These are phyloP conservation scores for Pelobates fuscus DNA, from an alignment of 2,113 vertebrate species.

Conservation along the genomic window DNA sequence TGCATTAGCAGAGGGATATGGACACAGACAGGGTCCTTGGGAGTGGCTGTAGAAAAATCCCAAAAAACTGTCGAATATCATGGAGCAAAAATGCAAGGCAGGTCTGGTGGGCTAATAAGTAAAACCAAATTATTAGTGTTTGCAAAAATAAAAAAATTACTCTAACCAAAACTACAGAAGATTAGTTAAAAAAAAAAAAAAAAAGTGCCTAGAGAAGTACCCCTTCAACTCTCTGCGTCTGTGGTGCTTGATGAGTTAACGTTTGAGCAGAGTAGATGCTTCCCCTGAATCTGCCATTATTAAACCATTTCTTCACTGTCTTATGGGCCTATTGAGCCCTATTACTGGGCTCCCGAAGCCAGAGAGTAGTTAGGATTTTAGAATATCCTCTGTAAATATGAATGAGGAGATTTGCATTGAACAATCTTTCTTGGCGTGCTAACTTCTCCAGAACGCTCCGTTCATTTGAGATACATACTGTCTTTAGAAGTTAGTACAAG, in stretches of 20 bases:
- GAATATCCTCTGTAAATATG: constrained; percentile 45
- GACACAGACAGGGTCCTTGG: too few relatives aligned
- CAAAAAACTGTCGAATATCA: too few relatives aligned
- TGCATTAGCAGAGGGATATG: too few relatives aligned
- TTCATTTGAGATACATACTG: not conserved
- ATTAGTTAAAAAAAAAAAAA: too few relatives aligned
- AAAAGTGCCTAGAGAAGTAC: too few relatives aligned
- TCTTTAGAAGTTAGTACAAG: too few relatives aligned
- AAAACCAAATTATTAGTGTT: too few relatives aligned
- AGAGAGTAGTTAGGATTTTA: constrained; percentile 43
- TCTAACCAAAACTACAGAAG: too few relatives aligned
- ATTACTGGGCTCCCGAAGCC: constrained; percentile 41
- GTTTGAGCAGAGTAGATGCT: constrained; percentile 16
- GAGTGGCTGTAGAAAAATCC: too few relatives aligned
- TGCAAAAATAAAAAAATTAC: too few relatives aligned
- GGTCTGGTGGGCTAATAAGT: too few relatives aligned
- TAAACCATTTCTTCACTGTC: constrained; percentile 38
- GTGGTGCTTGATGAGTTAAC: not conserved
- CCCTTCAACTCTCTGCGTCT: not conserved
- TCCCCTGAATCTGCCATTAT: constrained; percentile 44
- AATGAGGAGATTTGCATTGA: constrained; percentile 37
- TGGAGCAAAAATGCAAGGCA: too few relatives aligned
- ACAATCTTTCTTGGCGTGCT: constrained; percentile 22
- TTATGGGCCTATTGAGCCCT: constrained; percentile 40
- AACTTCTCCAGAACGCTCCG: not conserved